Conservation (phyloP, 1,140 invertebrate genomes). For the Dryas iulia region DNA sequence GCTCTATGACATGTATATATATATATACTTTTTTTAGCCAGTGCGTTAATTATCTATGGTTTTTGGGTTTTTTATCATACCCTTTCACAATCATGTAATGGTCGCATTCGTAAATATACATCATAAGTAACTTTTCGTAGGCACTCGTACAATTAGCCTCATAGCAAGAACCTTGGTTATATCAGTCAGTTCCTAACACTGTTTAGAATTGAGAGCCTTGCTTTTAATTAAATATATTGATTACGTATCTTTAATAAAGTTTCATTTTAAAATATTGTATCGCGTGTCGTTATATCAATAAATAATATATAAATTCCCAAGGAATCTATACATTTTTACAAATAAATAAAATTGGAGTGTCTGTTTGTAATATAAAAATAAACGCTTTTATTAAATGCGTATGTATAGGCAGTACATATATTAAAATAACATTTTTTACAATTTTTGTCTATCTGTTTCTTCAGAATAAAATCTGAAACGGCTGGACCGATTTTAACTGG, state of each 20-base stretch:
- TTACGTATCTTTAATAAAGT: constrained; percentile 4
- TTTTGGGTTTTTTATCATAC: constrained; percentile 48
- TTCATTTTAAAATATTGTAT: background rate
- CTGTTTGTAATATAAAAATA: too few relatives aligned
- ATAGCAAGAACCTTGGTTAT: constrained; percentile 34
- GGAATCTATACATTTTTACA: too few relatives aligned
- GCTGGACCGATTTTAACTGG: too few relatives aligned
- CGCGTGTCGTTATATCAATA: constrained; percentile 1
- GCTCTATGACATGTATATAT: constrained; percentile 37
- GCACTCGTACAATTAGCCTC: constrained; percentile 73
- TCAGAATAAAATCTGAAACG: too few relatives aligned
- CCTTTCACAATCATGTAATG: constrained; percentile 75
- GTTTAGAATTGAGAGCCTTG: constrained; percentile 38
- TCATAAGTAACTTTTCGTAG: constrained; percentile 75
- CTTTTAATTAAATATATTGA: constrained; percentile 1
- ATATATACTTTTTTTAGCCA: constrained; percentile 30
- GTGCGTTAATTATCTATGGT: constrained; percentile 23
- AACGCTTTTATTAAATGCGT: too few relatives aligned
- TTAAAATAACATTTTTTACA: too few relatives aligned
- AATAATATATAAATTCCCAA: too few relatives aligned
- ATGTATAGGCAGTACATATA: too few relatives aligned
- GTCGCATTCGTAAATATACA: constrained; percentile 68
- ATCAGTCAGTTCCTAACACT: constrained; percentile 47
- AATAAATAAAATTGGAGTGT: too few relatives aligned
- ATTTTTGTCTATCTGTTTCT: too few relatives aligned